phyloP scores from a whole-genome alignment of 2,888 invertebrate genomes.

The Copidosoma aretas region DNA sequence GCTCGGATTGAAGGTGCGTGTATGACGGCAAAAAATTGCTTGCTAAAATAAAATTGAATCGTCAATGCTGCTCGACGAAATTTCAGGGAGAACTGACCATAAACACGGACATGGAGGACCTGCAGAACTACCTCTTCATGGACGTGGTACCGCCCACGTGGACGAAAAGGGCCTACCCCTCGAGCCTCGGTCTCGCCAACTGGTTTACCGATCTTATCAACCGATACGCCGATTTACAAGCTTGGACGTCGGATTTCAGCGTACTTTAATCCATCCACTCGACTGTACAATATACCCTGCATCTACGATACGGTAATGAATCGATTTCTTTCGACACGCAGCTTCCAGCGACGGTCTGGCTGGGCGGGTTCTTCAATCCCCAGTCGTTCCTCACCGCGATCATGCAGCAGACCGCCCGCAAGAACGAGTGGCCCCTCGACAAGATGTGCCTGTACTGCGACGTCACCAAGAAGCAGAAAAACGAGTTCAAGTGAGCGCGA shows the following conservation, averaged over 20 bases:
- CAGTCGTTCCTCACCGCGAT: slow-evolving; percentile 96
- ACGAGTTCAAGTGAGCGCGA: slow-evolving; percentile 76
- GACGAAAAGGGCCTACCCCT: slow-evolving; percentile 88
- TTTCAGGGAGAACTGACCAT: slow-evolving; percentile 90
- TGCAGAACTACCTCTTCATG: slow-evolving; percentile 86
- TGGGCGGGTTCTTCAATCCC: slow-evolving; percentile 95
- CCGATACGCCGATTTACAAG: slow-evolving; percentile 81
- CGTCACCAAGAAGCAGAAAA: slow-evolving; percentile 86
- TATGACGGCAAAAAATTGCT: no score
- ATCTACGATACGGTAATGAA: slow-evolving; percentile 67
- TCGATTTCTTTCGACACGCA: slow-evolving; percentile 48
- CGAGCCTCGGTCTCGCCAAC: slow-evolving; percentile 78
- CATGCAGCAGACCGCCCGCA: slow-evolving; percentile 96
- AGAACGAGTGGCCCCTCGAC: slow-evolving; percentile 95
- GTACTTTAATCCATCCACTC: slow-evolving; percentile 55
- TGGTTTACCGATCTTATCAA: slow-evolving; percentile 89
- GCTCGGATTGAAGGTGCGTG: slow-evolving; percentile 80
- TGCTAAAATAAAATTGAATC: not conserved
- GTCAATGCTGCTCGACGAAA: not conserved
- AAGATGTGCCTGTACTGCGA: slow-evolving; percentile 95
- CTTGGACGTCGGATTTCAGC: slow-evolving; percentile 87
- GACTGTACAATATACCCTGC: not conserved
- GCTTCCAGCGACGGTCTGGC: slow-evolving; percentile 88
- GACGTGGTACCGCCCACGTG: slow-evolving; percentile 88
- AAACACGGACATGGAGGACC: slow-evolving; percentile 87